Base-by-base conservation (phyloP, 92 coral and sea anemone genomes). In the Diadumene lineata region DNA sequence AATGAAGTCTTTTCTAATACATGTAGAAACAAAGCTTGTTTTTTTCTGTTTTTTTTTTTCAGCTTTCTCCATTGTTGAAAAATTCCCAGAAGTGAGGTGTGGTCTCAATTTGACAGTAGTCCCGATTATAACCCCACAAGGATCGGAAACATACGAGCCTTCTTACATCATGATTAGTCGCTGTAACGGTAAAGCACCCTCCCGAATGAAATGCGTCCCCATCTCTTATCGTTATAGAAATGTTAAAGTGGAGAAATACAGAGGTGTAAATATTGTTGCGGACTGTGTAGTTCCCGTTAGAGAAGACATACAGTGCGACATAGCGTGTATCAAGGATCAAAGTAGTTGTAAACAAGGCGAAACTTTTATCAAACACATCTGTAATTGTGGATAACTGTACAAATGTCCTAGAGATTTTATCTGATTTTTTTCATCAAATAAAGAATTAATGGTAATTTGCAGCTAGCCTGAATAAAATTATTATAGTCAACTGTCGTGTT, bases 141-240 rank as follows among this genome's bases (percentile, higher is more conserved):
- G 68, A 10, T 2, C 38, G 1, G 18, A 28, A 4, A 26, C 43
- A 28, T 62, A 62, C 68, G 68, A 62, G 68, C 68, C 68, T 31
- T 1, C 43, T 38, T 62, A 22, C 43, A 31, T 62, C 34, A 62
- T 28, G 23, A 43, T 62, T 21, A 62, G 31, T 11, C 38, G 68
- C 13, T 62, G 68, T 30, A 62, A 2, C 43, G 68, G 68, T 3
- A 62, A 62, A 30, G 68, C 31, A 16, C 22, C 27, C 1, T 1
- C 68, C 13, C 29, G 68, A 7, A 62, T 43, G 11, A 62, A 31
- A 15, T 62, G 68, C 17, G 68, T 43, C 15, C 68, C 68, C 1
- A 13, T 23, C 22, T 22, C 7, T n/a, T 60, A 22, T 27, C 68
- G 31, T 19, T 62, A 62, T 28, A 38, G 68, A 3, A 62, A 62